Conservation (phyloP, 2,888 invertebrate species). For the Dione juno region DNA sequence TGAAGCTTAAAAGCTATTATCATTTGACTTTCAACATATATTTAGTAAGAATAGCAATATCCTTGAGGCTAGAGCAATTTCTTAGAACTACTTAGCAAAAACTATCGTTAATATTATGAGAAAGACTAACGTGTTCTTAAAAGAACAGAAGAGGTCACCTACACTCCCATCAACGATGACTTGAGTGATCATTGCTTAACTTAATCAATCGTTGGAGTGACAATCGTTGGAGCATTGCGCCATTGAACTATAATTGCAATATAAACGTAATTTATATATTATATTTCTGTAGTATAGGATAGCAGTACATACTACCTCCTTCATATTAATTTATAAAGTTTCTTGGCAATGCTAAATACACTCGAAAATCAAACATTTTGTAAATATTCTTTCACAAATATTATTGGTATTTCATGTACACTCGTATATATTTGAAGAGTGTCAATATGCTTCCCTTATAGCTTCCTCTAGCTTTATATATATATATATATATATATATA, state of each 20-base stretch:
- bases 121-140: neutral
- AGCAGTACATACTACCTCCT: too few relatives aligned
- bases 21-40: neutral
- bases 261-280: neutral
- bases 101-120: neutral
- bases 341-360: too few relatives aligned
- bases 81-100: neutral
- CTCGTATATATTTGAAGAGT: too few relatives aligned
- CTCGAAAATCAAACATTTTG: too few relatives aligned
- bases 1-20: neutral
- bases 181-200: neutral
- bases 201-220: neutral
- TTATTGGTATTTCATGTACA: too few relatives aligned
- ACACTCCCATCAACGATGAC: neutral
- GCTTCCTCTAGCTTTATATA: too few relatives aligned
- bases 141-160: slow-evolving; percentile 2
- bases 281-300: too few relatives aligned
- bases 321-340: too few relatives aligned
- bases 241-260: neutral
- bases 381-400: too few relatives aligned
- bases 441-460: too few relatives aligned
- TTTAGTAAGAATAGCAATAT: slow-evolving; percentile 52
- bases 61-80: neutral
- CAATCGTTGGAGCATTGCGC: neutral
- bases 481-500: too few relatives aligned